Base-by-base conservation (phyloP, 2,888 invertebrate species). In the Bibio marci region DNA sequence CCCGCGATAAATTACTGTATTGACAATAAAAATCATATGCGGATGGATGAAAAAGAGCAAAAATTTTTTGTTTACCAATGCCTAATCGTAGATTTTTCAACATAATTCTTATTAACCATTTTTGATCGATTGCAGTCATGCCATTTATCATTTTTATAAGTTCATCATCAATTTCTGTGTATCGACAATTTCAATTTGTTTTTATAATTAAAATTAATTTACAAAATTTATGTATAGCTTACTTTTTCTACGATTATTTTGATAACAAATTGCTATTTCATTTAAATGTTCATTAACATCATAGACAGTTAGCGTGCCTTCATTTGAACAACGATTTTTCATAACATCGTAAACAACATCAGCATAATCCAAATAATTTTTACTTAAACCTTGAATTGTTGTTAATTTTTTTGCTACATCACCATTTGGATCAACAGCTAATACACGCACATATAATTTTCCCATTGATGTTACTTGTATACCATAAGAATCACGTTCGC, bases 51-150 rank as follows among this genome's bases (percentile, higher is more conserved):
- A 78, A 80, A 11, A 73, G 65, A 38, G 60, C 60, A 30, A 95
- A 64, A 34, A 90, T 75, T 17, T 70, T 71, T 40, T 73, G 71
- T 40, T 72, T 70, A 8, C 81, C 75, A 44, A 92, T 62, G 1
- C 83, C 77, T 3, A 92, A 59, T 53, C 75, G 78, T 56, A 92
- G 64, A 41, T 83, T 80, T 59, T 92, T 94, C 12, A 95, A 62
- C 35, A 95, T 71, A 38, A 94, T 77, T 39, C 91, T 66, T 6
- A 91, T 76, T 15, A 94, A 66, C 94, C 94, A 95, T 63, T 88
- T 90, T 46, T 85, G 72, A 56, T 94, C 86, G 12, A 70, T 54
- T 1, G 82, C 73, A 7, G 77, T 76, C 47, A 80, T 67, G 45
- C 70, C 70, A 44, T 71, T 70, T 25, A 85, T 62, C 35, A 88